Base-by-base conservation (phyloP, 2,113 vertebrate genomes). In the Cottus gobio region DNA sequence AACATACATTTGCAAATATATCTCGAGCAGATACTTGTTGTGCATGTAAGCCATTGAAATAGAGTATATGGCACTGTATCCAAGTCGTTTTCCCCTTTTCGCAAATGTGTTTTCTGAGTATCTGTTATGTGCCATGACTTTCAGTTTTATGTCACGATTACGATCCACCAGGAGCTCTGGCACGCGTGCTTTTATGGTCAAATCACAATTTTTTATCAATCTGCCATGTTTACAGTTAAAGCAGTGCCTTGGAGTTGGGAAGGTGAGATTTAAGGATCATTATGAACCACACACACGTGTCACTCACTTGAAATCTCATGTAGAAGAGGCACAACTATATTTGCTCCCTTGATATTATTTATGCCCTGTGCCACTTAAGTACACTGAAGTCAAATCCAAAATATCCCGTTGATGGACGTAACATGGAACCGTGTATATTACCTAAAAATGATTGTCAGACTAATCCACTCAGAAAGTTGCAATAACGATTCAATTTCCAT, bases 161-260 rank as follows among this genome's bases (percentile, higher is more conserved):
- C 77, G 87, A 74, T 77, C 79, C 71, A 77, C 36, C 46, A 44
- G 44, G 80, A 82, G 48, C 74, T 74, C 50, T 84, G 89, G 81
- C 81, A 77, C 74, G 66, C 11, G 2, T 82, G 63, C 67, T 78
- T 88, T 82, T 79, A 77, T 84, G 57, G 64, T 76, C 57, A 82
- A 75, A 79, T 80, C 80, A 54, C 89, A 61, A 34, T 82, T 75
- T 82, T 85, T 83, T 79, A 86, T 90, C 80, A 87, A 85, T 91
- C 89, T 92, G 90, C 87, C 92, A 91, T 93, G 94, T 94, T 94
- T 95, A 94, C 92, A 92, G 90, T 91, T 88, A 39, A 91, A 92
- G 93, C 91, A 94, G 94, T 95, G 95, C 95, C 95, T 95, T 95
- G 94, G 91, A 94, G 65, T 88, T 80, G 70, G 89, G 78, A 92